phyloP scores from a whole-genome alignment of 2,888 invertebrate genomes.

The Mesoligia furuncula region DNA sequence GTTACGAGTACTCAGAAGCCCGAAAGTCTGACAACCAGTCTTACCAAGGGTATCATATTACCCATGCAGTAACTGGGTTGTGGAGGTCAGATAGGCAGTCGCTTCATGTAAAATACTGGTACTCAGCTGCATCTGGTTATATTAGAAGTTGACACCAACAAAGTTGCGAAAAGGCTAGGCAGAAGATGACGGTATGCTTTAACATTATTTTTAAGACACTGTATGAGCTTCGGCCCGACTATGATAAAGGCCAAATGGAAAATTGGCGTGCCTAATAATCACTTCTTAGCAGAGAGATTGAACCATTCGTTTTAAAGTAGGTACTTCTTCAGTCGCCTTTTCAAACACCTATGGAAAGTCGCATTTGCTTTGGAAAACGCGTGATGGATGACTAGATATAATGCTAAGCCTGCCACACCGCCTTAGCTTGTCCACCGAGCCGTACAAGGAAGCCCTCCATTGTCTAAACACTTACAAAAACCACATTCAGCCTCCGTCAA shows the following conservation, averaged over 20 bases:
- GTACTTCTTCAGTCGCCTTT: not conserved
- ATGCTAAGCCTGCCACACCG: not conserved
- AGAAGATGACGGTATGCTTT: too few species aligned
- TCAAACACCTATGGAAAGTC: not conserved
- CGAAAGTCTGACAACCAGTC: not conserved
- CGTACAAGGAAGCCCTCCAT: constrained; percentile 26
- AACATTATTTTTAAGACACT: not conserved
- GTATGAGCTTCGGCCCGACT: too few species aligned
- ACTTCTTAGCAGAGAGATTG: not conserved
- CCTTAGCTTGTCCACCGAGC: not conserved
- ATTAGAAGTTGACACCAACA: not conserved
- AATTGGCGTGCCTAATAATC: too few species aligned
- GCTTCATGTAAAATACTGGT: not conserved
- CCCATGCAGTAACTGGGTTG: not conserved
- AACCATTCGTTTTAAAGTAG: not conserved
- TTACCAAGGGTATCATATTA: not conserved
- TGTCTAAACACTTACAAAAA: constrained; percentile 50
- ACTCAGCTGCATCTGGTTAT: not conserved
- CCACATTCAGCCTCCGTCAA: constrained; percentile 63
- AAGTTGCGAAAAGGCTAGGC: too few species aligned
- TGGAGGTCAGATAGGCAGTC: not conserved
- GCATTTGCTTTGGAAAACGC: not conserved
- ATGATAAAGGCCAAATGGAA: not conserved
- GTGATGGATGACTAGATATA: constrained; percentile 15
- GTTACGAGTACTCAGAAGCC: not conserved